Percentiles rank a stretch among this genome's conserved stretches.
Evolutionary conservation across 2,797 vertebrate species (phyloP).

Genomic region (Enteromius fasciolatus): DNA sequence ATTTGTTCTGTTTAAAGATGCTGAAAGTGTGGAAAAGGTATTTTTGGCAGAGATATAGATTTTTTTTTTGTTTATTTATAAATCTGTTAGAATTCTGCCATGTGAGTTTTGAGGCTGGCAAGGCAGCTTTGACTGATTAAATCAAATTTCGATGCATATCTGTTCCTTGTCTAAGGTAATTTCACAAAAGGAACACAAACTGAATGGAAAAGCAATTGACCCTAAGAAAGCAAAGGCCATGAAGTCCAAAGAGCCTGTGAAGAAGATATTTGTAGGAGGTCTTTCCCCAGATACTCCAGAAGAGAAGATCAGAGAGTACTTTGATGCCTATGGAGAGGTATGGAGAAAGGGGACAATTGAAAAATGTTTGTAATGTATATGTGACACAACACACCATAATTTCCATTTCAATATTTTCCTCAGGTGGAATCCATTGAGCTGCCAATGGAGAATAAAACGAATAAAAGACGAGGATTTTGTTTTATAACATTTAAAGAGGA

Average conservation of each 20-base stretch:
- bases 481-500: slow-evolving; percentile 98
- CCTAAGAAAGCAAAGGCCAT: slow-evolving; percentile 99
- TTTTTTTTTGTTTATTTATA: not conserved
- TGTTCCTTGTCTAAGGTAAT: slow-evolving; percentile 82
- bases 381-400: not conserved
- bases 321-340: slow-evolving; percentile 95
- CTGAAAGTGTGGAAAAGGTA: slow-evolving; percentile 91
- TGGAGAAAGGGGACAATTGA: not conserved
- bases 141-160: not conserved
- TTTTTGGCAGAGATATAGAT: not conserved
- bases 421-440: slow-evolving; percentile 97
- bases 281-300: slow-evolving; percentile 97
- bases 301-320: slow-evolving; percentile 98
- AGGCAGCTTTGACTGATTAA: not conserved
- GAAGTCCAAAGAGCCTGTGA: slow-evolving; percentile 98
- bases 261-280: slow-evolving; percentile 98
- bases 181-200: slow-evolving; percentile 95
- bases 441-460: slow-evolving; percentile 98
- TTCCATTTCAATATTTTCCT: not conserved
- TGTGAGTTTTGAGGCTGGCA: not conserved
- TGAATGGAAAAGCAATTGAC: slow-evolving; percentile 98
- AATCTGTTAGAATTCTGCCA: not conserved
- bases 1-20: slow-evolving; percentile 89
- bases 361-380: not conserved
- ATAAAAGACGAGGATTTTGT: slow-evolving; percentile 97